These are phyloP conservation scores for Ibidorhyncha struthersii DNA, from an alignment of 2,113 vertebrate species.

Conservation along the genomic window DNA sequence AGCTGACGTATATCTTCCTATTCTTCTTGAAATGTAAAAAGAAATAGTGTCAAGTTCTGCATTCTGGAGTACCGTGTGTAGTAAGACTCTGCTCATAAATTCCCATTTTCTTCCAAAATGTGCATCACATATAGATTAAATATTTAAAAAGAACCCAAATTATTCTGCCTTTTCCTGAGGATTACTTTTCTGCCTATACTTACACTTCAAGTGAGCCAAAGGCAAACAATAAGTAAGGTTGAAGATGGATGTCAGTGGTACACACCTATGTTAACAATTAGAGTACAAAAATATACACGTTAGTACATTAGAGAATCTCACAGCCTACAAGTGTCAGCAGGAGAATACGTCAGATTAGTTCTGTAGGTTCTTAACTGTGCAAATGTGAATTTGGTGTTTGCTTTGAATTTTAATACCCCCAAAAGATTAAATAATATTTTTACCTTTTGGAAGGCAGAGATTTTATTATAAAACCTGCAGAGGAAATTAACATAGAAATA, in stretches of 20 bases:
- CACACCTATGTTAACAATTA: not conserved
- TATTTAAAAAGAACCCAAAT: not conserved
- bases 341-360: slow-evolving; percentile 23
- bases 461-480: not conserved
- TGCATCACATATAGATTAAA: not conserved
- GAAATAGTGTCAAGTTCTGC: not conserved
- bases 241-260: not conserved
- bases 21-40: not conserved
- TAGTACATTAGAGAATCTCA: slow-evolving; percentile 1
- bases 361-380: not conserved
- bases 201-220: not conserved
- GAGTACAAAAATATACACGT: not conserved
- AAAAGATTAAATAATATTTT: slow-evolving; percentile 45
- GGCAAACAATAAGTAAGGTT: not conserved
- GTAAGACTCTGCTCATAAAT: not conserved
- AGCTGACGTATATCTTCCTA: not conserved
- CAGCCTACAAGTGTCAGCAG: not conserved
- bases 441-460: not conserved
- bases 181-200: not conserved
- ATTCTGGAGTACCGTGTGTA: not conserved
- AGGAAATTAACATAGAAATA: slow-evolving; percentile 10
- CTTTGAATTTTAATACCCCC: slow-evolving; percentile 25
- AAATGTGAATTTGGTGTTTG: slow-evolving; percentile 33
- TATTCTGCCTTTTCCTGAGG: not conserved
- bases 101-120: not conserved